phyloP scores from a whole-genome alignment of 2,888 invertebrate species.

The Drosophila greeni region DNA sequence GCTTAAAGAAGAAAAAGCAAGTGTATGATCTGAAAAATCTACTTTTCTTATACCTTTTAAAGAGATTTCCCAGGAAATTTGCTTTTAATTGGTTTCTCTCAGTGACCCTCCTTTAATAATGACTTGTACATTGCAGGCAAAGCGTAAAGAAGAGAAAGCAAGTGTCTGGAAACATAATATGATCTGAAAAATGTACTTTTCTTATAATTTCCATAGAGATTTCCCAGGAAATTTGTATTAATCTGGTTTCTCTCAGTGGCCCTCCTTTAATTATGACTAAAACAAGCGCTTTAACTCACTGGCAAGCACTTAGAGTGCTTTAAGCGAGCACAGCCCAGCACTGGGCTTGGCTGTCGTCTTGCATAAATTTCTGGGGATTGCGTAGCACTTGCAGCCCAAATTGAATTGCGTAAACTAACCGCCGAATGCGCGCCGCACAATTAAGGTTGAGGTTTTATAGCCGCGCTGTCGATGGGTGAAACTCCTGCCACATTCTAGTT shows the following conservation, averaged over 20 bases:
- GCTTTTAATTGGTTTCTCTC: too few relatives aligned
- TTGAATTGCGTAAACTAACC: conserved; percentile 73
- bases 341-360: conserved; percentile 47
- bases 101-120: too few relatives aligned
- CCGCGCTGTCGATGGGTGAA: conserved; percentile 40
- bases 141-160: too few relatives aligned
- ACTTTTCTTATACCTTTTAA: too few relatives aligned
- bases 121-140: too few relatives aligned
- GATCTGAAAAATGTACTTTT: neutral
- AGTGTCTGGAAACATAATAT: too few relatives aligned
- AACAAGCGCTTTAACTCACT: conserved; percentile 33
- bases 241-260: conserved; percentile 2
- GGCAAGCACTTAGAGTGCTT: conserved; percentile 40
- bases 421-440: conserved; percentile 73
- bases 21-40: too few relatives aligned
- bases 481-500: conserved; percentile 1
- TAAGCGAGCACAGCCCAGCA: conserved; percentile 17
- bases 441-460: conserved; percentile 69
- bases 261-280: conserved; percentile 30
- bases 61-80: too few relatives aligned
- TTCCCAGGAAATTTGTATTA: neutral
- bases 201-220: neutral
- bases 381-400: conserved; percentile 62
- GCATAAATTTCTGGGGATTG: conserved; percentile 45
- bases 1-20: too few relatives aligned